A percentile compares a stretch with the other conserved stretches of the same genome.
phyloP scores from a whole-genome alignment of 2,797 vertebrate genomes.

The Phalanger gymnotis region DNA sequence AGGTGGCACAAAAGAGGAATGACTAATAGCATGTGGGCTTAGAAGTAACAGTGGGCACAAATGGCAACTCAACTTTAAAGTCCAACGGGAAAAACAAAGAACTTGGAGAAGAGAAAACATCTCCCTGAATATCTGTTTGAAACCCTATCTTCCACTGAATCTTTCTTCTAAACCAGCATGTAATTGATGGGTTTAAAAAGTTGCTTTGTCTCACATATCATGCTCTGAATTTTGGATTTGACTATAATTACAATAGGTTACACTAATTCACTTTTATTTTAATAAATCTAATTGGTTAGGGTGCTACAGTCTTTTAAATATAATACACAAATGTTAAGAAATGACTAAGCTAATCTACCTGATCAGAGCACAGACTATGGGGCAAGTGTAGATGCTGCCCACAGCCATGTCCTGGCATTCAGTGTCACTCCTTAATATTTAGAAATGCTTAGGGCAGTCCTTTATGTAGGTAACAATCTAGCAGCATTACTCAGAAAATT shows the following conservation, averaged over 20 bases:
- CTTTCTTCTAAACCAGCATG: neutral
- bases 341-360: neutral
- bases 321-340: conserved; percentile 56
- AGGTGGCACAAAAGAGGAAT: neutral
- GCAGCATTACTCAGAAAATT: neutral
- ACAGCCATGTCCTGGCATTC: conserved; percentile 2
- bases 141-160: neutral
- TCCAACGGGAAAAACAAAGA: neutral
- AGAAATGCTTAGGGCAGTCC: neutral
- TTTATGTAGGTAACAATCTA: neutral
- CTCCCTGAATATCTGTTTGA: neutral
- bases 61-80: neutral
- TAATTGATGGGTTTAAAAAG: conserved; percentile 28
- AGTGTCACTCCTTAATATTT: neutral
- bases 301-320: conserved; percentile 20
- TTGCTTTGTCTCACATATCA: conserved; percentile 24
- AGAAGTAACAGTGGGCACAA: neutral
- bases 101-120: neutral
- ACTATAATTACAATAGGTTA: conserved; percentile 54
- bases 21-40: neutral
- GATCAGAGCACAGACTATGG: accelerated
- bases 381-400: neutral
- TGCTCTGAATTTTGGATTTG: conserved; percentile 48
- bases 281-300: neutral
- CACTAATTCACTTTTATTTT: neutral